Evolutionary conservation across 2,888 invertebrate genomes (phyloP).

Genomic region (Galerucella pusilla): DNA sequence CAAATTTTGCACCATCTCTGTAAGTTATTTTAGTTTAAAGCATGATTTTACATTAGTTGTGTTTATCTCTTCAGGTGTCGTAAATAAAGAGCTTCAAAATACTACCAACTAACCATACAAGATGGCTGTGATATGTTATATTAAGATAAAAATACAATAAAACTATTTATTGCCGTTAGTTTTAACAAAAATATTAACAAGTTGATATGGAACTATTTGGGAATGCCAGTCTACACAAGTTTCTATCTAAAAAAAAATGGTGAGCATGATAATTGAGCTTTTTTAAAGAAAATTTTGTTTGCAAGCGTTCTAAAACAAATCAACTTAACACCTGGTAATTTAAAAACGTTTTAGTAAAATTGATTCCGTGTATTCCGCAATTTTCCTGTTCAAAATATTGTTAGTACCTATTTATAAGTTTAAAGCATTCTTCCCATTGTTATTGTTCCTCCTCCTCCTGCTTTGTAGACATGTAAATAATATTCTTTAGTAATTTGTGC

Average conservation of each 20-base stretch:
- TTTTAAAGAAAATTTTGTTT: constrained; percentile 5
- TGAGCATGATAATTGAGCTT: constrained; percentile 54
- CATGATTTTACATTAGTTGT: constrained; percentile 33
- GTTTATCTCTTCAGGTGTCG: constrained; percentile 53
- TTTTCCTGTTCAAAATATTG: too few species aligned
- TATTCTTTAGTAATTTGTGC: too few species aligned
- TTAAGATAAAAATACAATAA: constrained; percentile 29
- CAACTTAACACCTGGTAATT: neutral
- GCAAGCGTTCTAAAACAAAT: constrained; percentile 1
- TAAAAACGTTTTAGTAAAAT: too few species aligned
- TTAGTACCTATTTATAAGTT: too few species aligned
- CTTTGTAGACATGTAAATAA: too few species aligned
- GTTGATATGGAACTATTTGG: constrained; percentile 55
- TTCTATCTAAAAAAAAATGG: constrained; percentile 50
- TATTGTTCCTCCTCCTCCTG: too few species aligned
- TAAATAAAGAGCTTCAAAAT: constrained; percentile 53
- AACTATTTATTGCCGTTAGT: constrained; percentile 35
- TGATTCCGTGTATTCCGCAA: too few species aligned
- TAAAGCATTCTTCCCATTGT: too few species aligned
- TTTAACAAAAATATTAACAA: constrained; percentile 43
- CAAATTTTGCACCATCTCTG: neutral
- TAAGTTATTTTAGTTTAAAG: neutral
- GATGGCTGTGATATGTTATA: constrained; percentile 58
- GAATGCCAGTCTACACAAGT: constrained; percentile 46
- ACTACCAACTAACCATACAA: constrained; percentile 54